Conservation (phyloP, 35 echinoderm and acorn worm species). For the Heliocidaris erythrogramma region DNA sequence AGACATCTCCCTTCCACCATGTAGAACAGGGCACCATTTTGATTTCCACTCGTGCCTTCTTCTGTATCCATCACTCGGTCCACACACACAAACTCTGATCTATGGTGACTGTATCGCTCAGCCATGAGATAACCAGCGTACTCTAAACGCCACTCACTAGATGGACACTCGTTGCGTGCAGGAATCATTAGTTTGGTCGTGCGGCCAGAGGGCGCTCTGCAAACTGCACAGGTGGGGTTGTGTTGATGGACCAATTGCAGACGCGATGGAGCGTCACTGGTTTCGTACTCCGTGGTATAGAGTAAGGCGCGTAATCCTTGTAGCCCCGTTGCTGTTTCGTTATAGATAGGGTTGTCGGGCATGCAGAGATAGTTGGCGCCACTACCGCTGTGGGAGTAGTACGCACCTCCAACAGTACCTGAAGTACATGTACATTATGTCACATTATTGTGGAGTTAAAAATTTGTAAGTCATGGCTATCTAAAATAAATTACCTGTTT, state of each 20-base stretch:
- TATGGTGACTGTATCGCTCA: slow-evolving; percentile 26
- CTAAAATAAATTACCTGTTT: too few species aligned
- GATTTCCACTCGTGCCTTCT: background rate
- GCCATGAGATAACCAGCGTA: slow-evolving; percentile 64
- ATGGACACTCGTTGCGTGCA: slow-evolving; percentile 53
- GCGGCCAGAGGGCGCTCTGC: too few species aligned
- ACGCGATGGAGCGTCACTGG: background rate
- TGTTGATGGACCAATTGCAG: slow-evolving; percentile 44
- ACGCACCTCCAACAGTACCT: slow-evolving; percentile 56
- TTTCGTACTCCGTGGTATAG: slow-evolving; percentile 68
- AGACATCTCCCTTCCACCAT: slow-evolving; percentile 48
- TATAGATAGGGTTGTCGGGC: slow-evolving; percentile 67
- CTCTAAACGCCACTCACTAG: slow-evolving; percentile 60
- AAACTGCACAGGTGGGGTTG: slow-evolving; percentile 51
- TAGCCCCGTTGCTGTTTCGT: slow-evolving; percentile 25
- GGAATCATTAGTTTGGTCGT: slow-evolving; percentile 72
- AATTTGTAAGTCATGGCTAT: too few species aligned
- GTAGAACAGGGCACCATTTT: slow-evolving; percentile 51
- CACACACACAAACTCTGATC: slow-evolving; percentile 57
- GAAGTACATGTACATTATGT: too few species aligned
- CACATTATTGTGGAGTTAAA: too few species aligned
- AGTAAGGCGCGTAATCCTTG: slow-evolving; percentile 53
- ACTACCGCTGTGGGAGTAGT: slow-evolving; percentile 64
- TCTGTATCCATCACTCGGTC: slow-evolving; percentile 46
- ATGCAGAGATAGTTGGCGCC: slow-evolving; percentile 38